Evolutionary conservation across 2,113 vertebrate species (phyloP), one percentile per base, ranked within the genome.

Genomic region (Hydrolagus affinis): DNA sequence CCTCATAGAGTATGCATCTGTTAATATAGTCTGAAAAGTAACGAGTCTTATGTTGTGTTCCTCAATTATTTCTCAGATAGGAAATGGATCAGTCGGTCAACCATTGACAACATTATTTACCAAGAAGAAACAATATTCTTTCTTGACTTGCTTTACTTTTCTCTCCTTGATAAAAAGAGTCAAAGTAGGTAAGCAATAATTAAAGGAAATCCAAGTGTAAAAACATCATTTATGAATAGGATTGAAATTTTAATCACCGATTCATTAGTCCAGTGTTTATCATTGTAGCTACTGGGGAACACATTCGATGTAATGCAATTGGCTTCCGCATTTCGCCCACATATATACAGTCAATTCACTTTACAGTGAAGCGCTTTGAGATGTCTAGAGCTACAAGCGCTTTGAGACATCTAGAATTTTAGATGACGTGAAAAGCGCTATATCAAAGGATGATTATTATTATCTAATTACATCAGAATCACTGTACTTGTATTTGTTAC

Each of bases 291-390:
- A 15, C 28, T 3, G 7, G 12, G 11, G 44, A 44, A 44, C 44
- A 44, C 44, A 44, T 44, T 6, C 1, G 44, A 44, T 6, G 44
- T 72, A 88, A 86, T 73, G 21, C n/a, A n/a, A n/a, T n/a, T n/a
- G n/a, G n/a, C n/a, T n/a, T n/a, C n/a, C n/a, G n/a, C n/a, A n/a
- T n/a, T n/a, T n/a, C n/a, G n/a, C n/a, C n/a, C n/a, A n/a, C n/a
- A n/a, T n/a, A n/a, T n/a, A n/a, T n/a, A n/a, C n/a, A n/a, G n/a
- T n/a, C n/a, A n/a, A n/a, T n/a, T n/a, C n/a, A n/a, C n/a, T n/a
- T n/a, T n/a, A n/a, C n/a, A n/a, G n/a, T n/a, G n/a, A n/a, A n/a
- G n/a, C n/a, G n/a, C n/a, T n/a, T n/a, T n/a, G n/a, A n/a, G n/a
- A n/a, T n/a, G n/a, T n/a, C n/a, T 14, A 85, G 87, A 70, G 0